phyloP scores from a whole-genome alignment of 1,140 invertebrate species.

The Apis florea region DNA sequence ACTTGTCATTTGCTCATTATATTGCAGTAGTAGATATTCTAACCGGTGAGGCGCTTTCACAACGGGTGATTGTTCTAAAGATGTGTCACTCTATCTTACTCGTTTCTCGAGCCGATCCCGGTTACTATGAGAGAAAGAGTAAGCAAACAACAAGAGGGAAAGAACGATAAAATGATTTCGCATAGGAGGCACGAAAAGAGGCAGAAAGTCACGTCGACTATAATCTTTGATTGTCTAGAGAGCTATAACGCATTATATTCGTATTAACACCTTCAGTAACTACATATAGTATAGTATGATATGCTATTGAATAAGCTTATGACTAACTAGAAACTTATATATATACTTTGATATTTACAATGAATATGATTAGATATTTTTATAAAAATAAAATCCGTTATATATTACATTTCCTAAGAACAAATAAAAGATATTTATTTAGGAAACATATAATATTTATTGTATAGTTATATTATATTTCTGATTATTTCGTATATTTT shows the following conservation, averaged over 20 bases:
- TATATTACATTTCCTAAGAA: neutral
- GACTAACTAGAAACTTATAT: neutral
- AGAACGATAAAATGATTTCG: conserved; percentile 22
- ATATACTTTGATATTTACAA: conserved; percentile 2
- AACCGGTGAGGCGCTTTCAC: conserved; percentile 67
- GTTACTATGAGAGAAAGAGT: conserved; percentile 38
- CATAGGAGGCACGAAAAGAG: conserved; percentile 49
- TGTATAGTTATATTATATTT: conserved; percentile 20
- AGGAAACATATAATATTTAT: neutral
- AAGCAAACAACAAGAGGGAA: conserved; percentile 8
- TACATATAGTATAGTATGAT: neutral
- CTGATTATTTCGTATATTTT: conserved; percentile 35
- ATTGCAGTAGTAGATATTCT: conserved; percentile 51
- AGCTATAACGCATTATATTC: conserved; percentile 24
- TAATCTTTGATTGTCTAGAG: conserved; percentile 59
- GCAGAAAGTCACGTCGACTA: conserved; percentile 68
- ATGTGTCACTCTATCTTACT: conserved; percentile 64
- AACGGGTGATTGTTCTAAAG: conserved; percentile 71
- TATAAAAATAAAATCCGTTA: neutral
- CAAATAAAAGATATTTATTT: neutral
- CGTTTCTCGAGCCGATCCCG: conserved; percentile 35
- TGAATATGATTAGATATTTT: neutral
- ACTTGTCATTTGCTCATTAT: conserved; percentile 46
- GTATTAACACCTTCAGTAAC: conserved; percentile 44
- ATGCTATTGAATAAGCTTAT: conserved; percentile 10